phyloP scores from a whole-genome alignment of 2,888 invertebrate genomes.

The Ophion ventricosus region DNA sequence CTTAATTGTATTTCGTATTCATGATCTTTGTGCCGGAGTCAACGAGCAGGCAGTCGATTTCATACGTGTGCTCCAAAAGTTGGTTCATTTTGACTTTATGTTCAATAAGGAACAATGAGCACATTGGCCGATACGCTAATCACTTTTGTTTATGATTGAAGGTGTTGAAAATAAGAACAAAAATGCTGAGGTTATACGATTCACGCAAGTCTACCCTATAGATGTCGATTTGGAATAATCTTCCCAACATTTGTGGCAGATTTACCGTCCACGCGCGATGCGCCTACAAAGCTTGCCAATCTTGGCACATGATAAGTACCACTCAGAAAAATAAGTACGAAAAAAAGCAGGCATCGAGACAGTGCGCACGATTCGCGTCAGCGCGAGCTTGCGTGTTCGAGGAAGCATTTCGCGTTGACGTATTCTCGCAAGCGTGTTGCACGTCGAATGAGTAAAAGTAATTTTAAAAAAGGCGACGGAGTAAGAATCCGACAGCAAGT shows the following conservation, averaged over 20 bases:
- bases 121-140: no score
- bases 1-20: no score
- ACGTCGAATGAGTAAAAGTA: background rate
- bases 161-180: no score
- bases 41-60: no score
- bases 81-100: no score
- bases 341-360: background rate
- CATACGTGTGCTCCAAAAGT: no score
- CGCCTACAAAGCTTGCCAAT: constrained; percentile 12
- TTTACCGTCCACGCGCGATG: constrained; percentile 15
- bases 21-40: no score
- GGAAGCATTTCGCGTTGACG: background rate
- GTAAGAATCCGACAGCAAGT: background rate
- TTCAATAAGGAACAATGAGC: no score
- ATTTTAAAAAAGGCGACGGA: background rate
- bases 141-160: no score
- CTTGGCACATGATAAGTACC: constrained; percentile 26
- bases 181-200: no score
- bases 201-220: no score
- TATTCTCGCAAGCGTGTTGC: background rate
- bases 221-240: background rate
- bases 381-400: background rate
- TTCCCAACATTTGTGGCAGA: constrained; percentile 4
- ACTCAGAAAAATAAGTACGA: constrained; percentile 9
- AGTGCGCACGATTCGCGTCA: background rate